Conservation (phyloP, 1,140 invertebrate species). For the Euura saliciscinereae region DNA sequence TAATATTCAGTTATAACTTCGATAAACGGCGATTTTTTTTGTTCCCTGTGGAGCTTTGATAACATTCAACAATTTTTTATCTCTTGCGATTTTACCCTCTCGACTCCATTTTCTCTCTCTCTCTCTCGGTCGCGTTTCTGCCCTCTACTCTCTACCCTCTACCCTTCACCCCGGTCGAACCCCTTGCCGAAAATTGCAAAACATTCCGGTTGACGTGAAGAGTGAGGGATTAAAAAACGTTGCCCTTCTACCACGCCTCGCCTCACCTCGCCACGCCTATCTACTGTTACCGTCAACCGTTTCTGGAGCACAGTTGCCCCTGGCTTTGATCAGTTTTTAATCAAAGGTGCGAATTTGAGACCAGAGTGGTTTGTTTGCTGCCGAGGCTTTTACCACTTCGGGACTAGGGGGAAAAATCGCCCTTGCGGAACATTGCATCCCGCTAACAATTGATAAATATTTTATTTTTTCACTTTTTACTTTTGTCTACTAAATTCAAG, state of each 20-base stretch:
- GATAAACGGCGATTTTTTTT: not conserved
- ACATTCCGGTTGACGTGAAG: conserved; percentile 6
- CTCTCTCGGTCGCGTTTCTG: conserved; percentile 8
- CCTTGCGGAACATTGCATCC: not conserved
- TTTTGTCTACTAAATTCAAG: too few relatives aligned
- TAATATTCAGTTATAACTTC: not conserved
- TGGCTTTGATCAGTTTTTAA: conserved; percentile 2
- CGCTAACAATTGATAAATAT: not conserved
- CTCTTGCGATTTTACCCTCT: conserved; percentile 3
- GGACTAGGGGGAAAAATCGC: not conserved
- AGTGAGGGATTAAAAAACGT: conserved; percentile 7
- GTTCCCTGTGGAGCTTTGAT: not conserved
- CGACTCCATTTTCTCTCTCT: not conserved
- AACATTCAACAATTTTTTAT: not conserved
- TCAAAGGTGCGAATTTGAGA: conserved; percentile 7
- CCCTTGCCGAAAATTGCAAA: conserved; percentile 1
- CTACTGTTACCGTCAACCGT: not conserved
- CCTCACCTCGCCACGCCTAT: not conserved
- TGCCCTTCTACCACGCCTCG: not conserved
- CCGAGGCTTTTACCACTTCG: not conserved
- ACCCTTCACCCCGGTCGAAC: not conserved
- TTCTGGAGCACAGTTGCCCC: not conserved
- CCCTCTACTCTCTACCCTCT: not conserved
- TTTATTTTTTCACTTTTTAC: too few relatives aligned
- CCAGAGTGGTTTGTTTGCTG: not conserved